Conservation (phyloP, 1,140 invertebrate species). For the Drosophila ercepeae region DNA sequence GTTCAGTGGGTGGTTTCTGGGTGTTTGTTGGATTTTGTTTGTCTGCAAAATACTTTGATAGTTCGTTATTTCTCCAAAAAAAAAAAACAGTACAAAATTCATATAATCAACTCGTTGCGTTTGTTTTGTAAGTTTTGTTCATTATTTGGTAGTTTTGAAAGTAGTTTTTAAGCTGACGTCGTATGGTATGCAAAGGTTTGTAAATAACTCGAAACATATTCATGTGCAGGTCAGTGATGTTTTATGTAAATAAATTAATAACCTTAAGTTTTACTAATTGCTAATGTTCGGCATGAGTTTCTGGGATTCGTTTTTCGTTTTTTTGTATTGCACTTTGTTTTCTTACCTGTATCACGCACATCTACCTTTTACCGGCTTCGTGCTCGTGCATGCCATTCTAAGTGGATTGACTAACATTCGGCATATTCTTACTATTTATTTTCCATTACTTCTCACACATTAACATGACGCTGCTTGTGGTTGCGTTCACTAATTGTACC, state of each 20-base stretch:
- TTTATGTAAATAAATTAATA: constrained; percentile 44
- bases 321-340: constrained; percentile 32
- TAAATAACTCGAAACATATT: constrained; percentile 53
- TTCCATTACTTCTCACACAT: constrained; percentile 68
- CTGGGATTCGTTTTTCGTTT: constrained; percentile 24
- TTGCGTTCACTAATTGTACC: background rate
- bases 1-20: constrained; percentile 35
- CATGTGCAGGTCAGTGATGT: constrained; percentile 61
- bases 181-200: constrained; percentile 65
- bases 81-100: background rate
- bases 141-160: constrained; percentile 43
- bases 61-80: background rate
- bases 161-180: constrained; percentile 44
- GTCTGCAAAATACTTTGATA: constrained; percentile 6
- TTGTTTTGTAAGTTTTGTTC: constrained; percentile 8
- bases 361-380: constrained; percentile 38
- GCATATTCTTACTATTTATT: constrained; percentile 58
- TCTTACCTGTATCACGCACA: constrained; percentile 30
- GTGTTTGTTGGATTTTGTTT: constrained; percentile 24
- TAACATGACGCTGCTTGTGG: background rate
- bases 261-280: constrained; percentile 30
- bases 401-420: constrained; percentile 57
- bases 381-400: constrained; percentile 58
- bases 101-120: background rate
- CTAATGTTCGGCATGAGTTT: constrained; percentile 30